Base-by-base conservation (phyloP, 2,113 vertebrate species). In the Seriola dumerili region DNA sequence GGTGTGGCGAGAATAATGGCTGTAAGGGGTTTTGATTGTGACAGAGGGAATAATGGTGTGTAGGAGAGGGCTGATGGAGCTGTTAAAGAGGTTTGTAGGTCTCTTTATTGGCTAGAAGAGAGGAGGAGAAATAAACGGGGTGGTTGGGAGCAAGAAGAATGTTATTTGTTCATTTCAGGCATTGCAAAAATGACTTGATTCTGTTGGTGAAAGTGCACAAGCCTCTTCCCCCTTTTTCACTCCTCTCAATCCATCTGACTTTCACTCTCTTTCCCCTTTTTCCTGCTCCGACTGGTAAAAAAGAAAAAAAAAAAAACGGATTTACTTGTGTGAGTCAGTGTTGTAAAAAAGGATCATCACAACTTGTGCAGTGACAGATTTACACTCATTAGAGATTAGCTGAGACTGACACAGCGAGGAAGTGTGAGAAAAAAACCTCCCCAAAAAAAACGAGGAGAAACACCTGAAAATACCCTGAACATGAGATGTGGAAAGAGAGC, bases 341-440 rank as follows among this genome's bases (percentile, higher is more conserved):
- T 86, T 83, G 66, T 81, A 78, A 72, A 81, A 82, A 87, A 72
- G 75, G 78, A 86, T 88, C 67, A 66, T 76, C 79, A 32, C 76
- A 84, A 85, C 78, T 85, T 78, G 72, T 79, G 64, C n/a, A 3
- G 74, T 85, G 87, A 89, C 86, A 88, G 77, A 84, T 89, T 88
- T 77, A 83, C 65, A 85, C 86, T 87, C 85, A 86, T 83, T 79
- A 77, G 80, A 90, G 80, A 92, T 91, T 82, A 91, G 74, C 81
- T 84, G 68, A 81, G 72, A 75, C 79, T 80, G 85, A 85, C 80
- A 81, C 23, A 29, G 70, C 3, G 62, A 76, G 74, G 29, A 68
- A 67, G 68, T 66, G 77, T 63, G 69, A 72, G 70, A 21, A 10
- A 8, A 12, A 50, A 46, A 42, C 29, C 29, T 29, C 29, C 29